Evolutionary conservation across 2,797 vertebrate genomes (phyloP).

Genomic region (Rhynchonycteris naso): DNA sequence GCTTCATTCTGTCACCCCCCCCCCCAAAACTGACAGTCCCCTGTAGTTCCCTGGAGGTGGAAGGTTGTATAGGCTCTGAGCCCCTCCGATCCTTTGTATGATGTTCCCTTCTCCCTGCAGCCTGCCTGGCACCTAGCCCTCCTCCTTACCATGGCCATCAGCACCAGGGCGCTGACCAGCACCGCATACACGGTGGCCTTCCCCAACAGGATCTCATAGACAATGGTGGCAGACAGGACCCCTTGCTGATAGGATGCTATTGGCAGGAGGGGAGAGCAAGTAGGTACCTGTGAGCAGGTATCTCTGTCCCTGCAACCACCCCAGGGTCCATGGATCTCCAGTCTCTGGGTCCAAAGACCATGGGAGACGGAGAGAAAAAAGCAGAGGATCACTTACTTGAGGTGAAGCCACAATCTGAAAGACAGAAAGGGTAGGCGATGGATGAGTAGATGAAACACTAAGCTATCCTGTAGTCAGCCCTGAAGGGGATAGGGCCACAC

Average conservation of each 20-base stretch:
- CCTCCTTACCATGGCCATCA: constrained; percentile 79
- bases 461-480: neutral
- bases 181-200: constrained; percentile 83
- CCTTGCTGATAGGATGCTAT: constrained; percentile 79
- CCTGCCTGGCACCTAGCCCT: fast-evolving
- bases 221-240: constrained; percentile 82
- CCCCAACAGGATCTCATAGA: constrained; percentile 83
- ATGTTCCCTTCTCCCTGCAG: neutral
- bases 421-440: constrained; percentile 31
- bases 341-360: neutral
- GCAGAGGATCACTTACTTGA: constrained; percentile 73
- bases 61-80: neutral
- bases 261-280: neutral
- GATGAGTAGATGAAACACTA: neutral
- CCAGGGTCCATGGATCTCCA: fast-evolving
- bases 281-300: neutral
- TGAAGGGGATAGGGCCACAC: neutral
- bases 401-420: constrained; percentile 81
- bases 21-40: too few species aligned
- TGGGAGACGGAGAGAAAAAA: neutral
- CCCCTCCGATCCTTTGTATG: fast-evolving
- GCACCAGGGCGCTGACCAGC: constrained; percentile 79
- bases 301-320: neutral
- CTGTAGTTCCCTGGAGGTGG: neutral
- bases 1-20: neutral